Percentiles rank a stretch among this genome's conserved stretches.
phyloP scores from a whole-genome alignment of 2,888 invertebrate genomes.

The Neoitamus cyanurus region DNA sequence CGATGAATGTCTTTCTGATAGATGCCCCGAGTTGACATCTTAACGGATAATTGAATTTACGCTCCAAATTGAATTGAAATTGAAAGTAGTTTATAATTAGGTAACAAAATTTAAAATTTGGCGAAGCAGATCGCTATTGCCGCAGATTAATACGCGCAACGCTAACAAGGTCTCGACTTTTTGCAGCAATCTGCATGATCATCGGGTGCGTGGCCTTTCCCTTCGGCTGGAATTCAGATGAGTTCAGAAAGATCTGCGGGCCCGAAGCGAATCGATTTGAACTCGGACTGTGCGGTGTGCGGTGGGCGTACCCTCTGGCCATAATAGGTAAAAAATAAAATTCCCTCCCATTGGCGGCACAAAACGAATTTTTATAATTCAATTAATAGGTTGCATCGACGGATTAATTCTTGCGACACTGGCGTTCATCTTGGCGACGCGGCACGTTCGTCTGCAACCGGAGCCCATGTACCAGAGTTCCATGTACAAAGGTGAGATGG shows the following conservation, averaged over 20 bases:
- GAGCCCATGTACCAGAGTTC: conserved; percentile 81
- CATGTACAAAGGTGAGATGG: conserved; percentile 72
- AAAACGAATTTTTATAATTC: not conserved
- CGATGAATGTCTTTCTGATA: not conserved
- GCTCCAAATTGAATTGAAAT: not conserved
- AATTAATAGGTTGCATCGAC: conserved; percentile 74
- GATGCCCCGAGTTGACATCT: not conserved
- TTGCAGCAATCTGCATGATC: conserved; percentile 86
- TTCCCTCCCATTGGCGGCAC: not conserved
- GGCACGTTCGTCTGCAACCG: conserved; percentile 83
- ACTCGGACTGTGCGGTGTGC: conserved; percentile 86
- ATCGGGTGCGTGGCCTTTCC: conserved; percentile 91
- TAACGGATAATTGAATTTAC: not conserved
- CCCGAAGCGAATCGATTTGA: conserved; percentile 80
- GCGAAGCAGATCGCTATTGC: not conserved
- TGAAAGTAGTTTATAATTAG: not conserved
- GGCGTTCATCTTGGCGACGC: conserved; percentile 91
- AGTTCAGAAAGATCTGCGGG: conserved; percentile 88
- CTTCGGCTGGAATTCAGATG: conserved; percentile 88
- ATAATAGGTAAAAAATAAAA: conserved; percentile 72
- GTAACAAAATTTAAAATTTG: not conserved
- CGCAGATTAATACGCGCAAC: not conserved
- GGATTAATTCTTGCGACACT: conserved; percentile 86
- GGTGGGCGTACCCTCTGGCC: conserved; percentile 94
- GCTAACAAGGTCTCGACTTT: conserved; percentile 10